Conservation (phyloP, 1,140 invertebrate species). For the Brachionus sp. region DNA sequence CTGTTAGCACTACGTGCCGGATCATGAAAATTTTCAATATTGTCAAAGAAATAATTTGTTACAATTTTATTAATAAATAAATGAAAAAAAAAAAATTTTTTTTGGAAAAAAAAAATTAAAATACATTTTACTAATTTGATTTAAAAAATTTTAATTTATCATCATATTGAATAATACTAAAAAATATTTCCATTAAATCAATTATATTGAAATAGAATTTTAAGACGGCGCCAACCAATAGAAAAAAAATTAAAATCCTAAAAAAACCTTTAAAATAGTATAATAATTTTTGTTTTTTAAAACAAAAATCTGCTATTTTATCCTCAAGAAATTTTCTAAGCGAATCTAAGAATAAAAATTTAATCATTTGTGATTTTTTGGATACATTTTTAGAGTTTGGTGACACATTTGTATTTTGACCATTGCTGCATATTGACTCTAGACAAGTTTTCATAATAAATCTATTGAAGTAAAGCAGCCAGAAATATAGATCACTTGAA, state of each 20-base stretch:
- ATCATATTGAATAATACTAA: not conserved
- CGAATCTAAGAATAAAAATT: not conserved
- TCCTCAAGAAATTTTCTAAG: not conserved
- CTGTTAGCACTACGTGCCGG: not conserved
- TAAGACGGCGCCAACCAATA: not conserved
- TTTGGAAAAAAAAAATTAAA: too few relatives aligned
- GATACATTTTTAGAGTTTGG: not conserved
- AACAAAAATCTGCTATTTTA: not conserved
- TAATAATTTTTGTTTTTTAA: not conserved
- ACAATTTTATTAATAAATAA: not conserved
- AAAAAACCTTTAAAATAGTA: not conserved
- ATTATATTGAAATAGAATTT: slow-evolving; percentile 4
- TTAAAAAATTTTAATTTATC: not conserved
- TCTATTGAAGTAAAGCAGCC: not conserved
- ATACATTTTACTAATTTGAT: not conserved
- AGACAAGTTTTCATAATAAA: not conserved
- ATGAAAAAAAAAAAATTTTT: too few relatives aligned
- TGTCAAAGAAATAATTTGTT: not conserved
- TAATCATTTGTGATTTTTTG: not conserved
- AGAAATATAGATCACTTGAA: slow-evolving; percentile 27
- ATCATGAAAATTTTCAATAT: not conserved
- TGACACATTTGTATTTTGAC: not conserved
- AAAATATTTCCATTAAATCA: not conserved
- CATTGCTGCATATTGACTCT: not conserved
- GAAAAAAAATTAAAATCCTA: not conserved